These are phyloP conservation scores for Drosophila cracens DNA, from an alignment of 2,888 invertebrate species.

Conservation along the genomic window DNA sequence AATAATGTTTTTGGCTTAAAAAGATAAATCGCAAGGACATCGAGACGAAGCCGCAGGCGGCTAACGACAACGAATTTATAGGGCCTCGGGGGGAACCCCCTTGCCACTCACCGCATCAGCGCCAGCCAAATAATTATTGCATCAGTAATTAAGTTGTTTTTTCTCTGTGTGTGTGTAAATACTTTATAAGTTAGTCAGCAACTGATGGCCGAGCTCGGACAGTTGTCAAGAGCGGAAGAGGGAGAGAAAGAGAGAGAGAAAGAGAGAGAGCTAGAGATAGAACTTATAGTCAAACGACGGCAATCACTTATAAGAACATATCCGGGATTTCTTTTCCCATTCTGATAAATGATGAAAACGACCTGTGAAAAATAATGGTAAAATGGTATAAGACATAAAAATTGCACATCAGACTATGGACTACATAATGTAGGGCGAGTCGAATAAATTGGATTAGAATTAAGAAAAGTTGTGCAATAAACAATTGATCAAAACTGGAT, in stretches of 20 bases:
- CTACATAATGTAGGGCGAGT: not conserved
- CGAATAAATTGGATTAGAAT: not conserved
- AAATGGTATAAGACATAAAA: not conserved
- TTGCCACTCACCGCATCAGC: not conserved
- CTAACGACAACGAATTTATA: slow-evolving; percentile 43
- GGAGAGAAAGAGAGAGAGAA: not conserved
- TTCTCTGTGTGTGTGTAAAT: slow-evolving; percentile 2
- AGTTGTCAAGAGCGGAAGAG: not conserved
- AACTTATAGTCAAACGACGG: slow-evolving; percentile 44
- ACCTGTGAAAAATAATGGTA: not conserved
- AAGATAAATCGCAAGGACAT: slow-evolving; percentile 72
- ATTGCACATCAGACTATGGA: not conserved
- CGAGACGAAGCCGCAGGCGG: slow-evolving; percentile 49
- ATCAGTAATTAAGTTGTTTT: slow-evolving; percentile 58
- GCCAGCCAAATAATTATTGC: slow-evolving; percentile 58
- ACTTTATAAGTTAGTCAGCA: slow-evolving; percentile 12
- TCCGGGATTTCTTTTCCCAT: slow-evolving; percentile 12
- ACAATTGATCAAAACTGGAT: not conserved
- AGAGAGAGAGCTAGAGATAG: slow-evolving; percentile 5
- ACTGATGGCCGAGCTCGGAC: slow-evolving; percentile 3
- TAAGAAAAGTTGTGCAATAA: not conserved
- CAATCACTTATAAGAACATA: slow-evolving; percentile 33
- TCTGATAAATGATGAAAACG: slow-evolving; percentile 30
- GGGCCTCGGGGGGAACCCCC: not conserved
- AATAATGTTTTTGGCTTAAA: slow-evolving; percentile 77